Base-by-base conservation (phyloP, 2,888 invertebrate species). In the Xestia sexstrigata region DNA sequence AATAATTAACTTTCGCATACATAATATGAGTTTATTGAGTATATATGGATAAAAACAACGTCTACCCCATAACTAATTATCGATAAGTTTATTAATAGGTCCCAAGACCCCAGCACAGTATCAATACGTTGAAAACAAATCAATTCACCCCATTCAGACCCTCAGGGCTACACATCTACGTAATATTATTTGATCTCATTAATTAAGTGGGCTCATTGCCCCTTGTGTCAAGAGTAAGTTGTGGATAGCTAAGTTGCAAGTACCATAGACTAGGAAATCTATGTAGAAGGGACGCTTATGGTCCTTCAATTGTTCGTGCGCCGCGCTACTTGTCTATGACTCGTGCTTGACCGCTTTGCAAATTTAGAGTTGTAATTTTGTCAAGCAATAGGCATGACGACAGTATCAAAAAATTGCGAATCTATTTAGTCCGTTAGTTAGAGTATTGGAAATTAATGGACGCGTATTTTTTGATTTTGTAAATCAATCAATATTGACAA, bases 201-300 rank as follows among this genome's bases (percentile, higher is more conserved):
- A 90, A 89, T 89, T 88, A 89, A 89, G 87, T 83, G 72, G 76
- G 87, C 88, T 90, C 85, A 88, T 86, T 89, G 83, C 69, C 86
- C 85, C 69, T 77, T 77, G 86, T 85, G 80, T 81, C 82, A 82
- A 78, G 63, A 70, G 42, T 76, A 88, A 87, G 81, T 90, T 87
- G 88, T 77, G 84, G 89, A 78, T 82, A 67, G 71, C 85, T 80
- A 89, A 90, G 87, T 91, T 91, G 88, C 86, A 82, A 79, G 55
- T 63, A 71, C 13, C 66, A 75, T 45, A 80, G 75, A 70, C 52
- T 42, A 75, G n/a, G 15, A 7, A 49, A 67, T 73, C 9, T 66
- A 45, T 47, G 23, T 15, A 67, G 79, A 71, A 71, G 9, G 1
- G 23, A 7, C 20, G 23, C 17, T 62, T 62, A 1, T 20, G n/a